Base-by-base conservation (phyloP, 1,140 invertebrate species). In the Amphibalanus amphitrite region DNA sequence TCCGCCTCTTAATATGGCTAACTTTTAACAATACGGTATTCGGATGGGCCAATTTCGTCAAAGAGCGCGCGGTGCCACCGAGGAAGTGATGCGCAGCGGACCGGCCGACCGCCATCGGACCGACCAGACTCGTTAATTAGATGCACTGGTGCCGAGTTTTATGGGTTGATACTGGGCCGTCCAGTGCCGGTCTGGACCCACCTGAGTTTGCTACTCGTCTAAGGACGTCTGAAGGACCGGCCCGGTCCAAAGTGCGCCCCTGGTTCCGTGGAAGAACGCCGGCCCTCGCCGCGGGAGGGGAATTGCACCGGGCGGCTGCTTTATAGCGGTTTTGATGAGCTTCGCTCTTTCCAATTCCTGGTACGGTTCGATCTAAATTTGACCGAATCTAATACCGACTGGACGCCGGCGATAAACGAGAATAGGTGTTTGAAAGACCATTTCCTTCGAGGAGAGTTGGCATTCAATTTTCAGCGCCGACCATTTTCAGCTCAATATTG, bases 391-490 rank as follows among this genome's bases (percentile, higher is more conserved):
- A 59, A 59, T 59, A 59, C 47, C 47, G 47, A 59, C 47, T 59
- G 47, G 47, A 59, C 47, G 10, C 47, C 10, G 20, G 47, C 47
- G 47, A 59, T 59, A 59, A 59, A 59, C 47, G 10, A 3, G 47
- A 59, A 59, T 59, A 59, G 47, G 47, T 59, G 47, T 59, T 59
- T 59, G 47, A 59, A 59, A 59, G 47, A 59, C 47, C 47, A 59
- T 59, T 59, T 23, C 47, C 47, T 59, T 59, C 13, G 47, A 20
- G 47, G 47, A 59, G 47, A 59, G 47, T 59, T 59, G 47, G 47
- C 47, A 59, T 59, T 59, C 47, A 59, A 59, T 59, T 59, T 59
- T 20, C 47, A 59, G 47, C n/a, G n/a, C 47, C 47, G 47, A 17
- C 47, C 47, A 59, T 59, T 59, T 20, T 20, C 47, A 59, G 47